Evolutionary conservation across 2,888 invertebrate species (phyloP), one percentile per base, ranked within the genome.

Genomic region (Lathronympha strigana): DNA sequence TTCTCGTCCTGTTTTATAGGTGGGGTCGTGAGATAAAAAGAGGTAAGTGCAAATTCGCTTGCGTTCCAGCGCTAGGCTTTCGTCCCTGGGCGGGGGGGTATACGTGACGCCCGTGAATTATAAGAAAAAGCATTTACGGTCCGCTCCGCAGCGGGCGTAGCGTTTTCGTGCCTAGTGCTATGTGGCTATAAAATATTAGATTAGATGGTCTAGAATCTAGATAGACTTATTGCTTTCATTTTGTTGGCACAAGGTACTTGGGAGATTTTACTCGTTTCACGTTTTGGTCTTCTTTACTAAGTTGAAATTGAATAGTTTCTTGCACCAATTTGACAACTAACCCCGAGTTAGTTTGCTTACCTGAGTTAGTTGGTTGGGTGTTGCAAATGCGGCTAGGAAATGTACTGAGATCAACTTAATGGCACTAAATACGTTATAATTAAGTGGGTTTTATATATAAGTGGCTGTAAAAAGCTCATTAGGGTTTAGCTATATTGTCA

Each of bases 21-120:
- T 86, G 80, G 77, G 77, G 78, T 78, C 73, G 80, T 77, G 75
- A 84, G 81, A 87, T 88, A 90, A 88, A 89, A 88, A 85, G 85
- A 81, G 84, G 84, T 86, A 87, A 88, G 86, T 89, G 86, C 85
- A 87, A 88, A 89, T 90, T 87, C 87, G 85, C 85, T 80, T 78
- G 87, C 88, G 84, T 87, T 86, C 87, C 84, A 82, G 76, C 78
- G 79, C 80, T 76, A 76, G 78, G 79, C 75, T 82, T 80, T 80
- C 78, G 80, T 83, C 83, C 76, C 81, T 81, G 85, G 87, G 81
- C 79, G 78, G 78, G 76, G 73, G 77, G 76, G 77, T 74, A 80
- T 87, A 92, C 92, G 91, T 92, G 92, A 91, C 88, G 88, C 82
- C 84, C 80, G 86, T 88, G 90, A 88, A 89, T 90, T 91, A 90